Conservation (phyloP, 2,797 vertebrate genomes). For the Streptopelia turtur region DNA sequence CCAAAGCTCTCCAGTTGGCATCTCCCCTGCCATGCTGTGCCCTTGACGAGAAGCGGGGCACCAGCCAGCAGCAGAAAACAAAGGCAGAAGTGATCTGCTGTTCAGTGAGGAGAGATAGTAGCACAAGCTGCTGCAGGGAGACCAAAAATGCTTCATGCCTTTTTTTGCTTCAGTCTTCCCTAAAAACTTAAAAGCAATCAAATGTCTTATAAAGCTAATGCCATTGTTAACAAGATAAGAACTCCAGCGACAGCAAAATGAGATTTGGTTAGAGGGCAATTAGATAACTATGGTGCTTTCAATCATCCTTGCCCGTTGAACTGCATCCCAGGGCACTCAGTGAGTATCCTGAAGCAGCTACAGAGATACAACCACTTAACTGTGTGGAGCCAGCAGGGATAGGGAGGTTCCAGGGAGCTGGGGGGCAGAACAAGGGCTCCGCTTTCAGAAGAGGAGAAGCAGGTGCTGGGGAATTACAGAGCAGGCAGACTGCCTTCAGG, state of each 20-base stretch:
- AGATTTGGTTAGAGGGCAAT: neutral
- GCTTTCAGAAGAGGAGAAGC: slow-evolving; percentile 23
- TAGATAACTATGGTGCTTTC: slow-evolving; percentile 33
- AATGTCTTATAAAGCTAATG: neutral
- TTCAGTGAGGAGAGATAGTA: neutral
- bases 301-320: slow-evolving; percentile 31
- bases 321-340: slow-evolving; percentile 36
- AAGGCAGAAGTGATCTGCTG: neutral
- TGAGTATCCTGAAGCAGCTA: slow-evolving; percentile 40
- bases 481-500: slow-evolving; percentile 19
- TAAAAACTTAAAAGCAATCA: neutral
- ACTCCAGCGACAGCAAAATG: rapidly evolving
- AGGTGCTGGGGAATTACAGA: neutral
- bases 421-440: neutral
- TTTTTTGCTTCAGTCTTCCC: neutral
- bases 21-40: neutral
- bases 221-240: neutral
- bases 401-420: slow-evolving; percentile 22
- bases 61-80: neutral
- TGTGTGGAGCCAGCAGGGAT: neutral
- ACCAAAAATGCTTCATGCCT: neutral
- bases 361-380: slow-evolving; percentile 13
- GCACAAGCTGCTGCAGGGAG: neutral
- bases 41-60: neutral
- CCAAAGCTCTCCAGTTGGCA: neutral